Base-by-base conservation (phyloP, 2,113 vertebrate species). In the Ranitomeya imitator region DNA sequence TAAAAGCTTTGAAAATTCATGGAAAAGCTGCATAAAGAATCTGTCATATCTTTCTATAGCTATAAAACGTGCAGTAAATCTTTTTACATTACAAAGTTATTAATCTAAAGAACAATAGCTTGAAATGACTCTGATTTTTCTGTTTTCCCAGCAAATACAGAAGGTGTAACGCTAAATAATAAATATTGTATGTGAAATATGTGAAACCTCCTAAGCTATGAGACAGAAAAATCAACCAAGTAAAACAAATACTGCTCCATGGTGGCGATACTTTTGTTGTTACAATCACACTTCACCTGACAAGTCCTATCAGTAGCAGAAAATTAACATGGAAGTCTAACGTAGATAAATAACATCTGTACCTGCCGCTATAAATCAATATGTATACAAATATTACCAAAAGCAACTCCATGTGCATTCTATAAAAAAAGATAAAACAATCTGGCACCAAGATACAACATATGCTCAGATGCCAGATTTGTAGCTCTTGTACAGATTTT, bases 341-440 rank as follows among this genome's bases (percentile, higher is more conserved):
- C 83, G 69, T 83, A 88, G 82, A 88, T 83, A 84, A 88, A 88
- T 84, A 84, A 88, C 87, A 88, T 88, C 87, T 88, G 87, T 77
- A 88, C 55, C 71, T 88, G 87, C 80, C 71, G 55, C 37, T 88
- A 76, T 88, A 77, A 83, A 88, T 88, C 80, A 88, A 77, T 84
- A 84, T 88, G 81, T 88, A 76, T 84, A 88, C 71, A 88, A 83
- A 84, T 83, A 88, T 83, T 88, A 77, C 57, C 52, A 77, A 63
- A 77, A 88, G 59, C 23, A 37, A 60, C n/a, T 65, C 80, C 60
- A 55, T 84, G 86, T 83, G 87, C 80, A 83, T 65, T 65, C 87
- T 88, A 88, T 84, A 88, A 88, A 88, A 88, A 88, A 83, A 88
- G 87, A 88, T 76, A 88, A 84, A 83, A 45, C 87, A 88, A 84